Evolutionary conservation across 2,113 vertebrate genomes (phyloP), one percentile per base, ranked within the genome.

Genomic region (Martes martes): DNA sequence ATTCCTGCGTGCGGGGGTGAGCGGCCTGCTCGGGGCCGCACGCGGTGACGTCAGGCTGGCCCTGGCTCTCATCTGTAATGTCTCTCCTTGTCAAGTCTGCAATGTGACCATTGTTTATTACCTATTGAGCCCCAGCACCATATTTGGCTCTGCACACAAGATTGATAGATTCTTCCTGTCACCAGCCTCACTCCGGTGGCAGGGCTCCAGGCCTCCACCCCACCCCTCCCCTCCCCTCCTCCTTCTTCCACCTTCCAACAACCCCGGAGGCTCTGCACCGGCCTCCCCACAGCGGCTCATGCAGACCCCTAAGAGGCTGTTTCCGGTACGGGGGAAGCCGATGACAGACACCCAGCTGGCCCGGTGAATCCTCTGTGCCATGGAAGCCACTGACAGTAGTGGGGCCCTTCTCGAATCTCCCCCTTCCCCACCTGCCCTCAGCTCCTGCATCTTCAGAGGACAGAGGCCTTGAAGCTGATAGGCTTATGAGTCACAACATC

Each of bases 101-200:
- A 47, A 6, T 13, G 96, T 91, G 82, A 91, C 91, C 47, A 28
- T n/a, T 86, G 97, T 93, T 94, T 94, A 93, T 96, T 88, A 91
- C 93, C 93, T 69, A 47, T 6, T 4, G 45, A 93, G 82, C 76
- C 50, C 59, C 39, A 80, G 96, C 73, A 69, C 97, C 94, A 8
- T 89, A 96, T 98, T 95, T 96, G 96, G 96, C 59, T 91, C 61
- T 82, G 31, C 50, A 11, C 0, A 1, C 45, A 65, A 93, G 93
- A 93, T 31, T 82, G 94, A 96, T 96, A 61, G 92, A 79, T 79
- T 89, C 71, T 74, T 69, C 39, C 92, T 89, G 91, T 96, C 94
- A 42, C 81, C 67, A n/a, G 88, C 71, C 71, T 52, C 80, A 2
- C 69, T 59, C 39, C 1, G 39, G 73, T 82, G 94, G 97, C 97